These are phyloP conservation scores for Apis cerana DNA, from an alignment of 1,140 invertebrate genomes.

Conservation along the genomic window DNA sequence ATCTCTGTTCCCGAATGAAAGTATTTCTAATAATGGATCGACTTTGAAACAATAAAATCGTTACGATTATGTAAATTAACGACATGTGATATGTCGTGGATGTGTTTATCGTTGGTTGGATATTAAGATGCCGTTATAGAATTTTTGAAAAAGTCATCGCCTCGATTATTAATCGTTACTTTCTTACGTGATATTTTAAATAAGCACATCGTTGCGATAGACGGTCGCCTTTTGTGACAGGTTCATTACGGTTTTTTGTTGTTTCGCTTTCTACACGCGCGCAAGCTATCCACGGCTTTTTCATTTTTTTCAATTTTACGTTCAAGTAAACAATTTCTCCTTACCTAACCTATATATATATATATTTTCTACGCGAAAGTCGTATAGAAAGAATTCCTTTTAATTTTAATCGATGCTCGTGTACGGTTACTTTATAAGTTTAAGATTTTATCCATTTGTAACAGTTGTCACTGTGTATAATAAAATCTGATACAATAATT, in stretches of 20 bases:
- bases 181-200: background rate
- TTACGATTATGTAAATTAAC: too few relatives aligned
- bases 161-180: background rate
- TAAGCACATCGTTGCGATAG: too few relatives aligned
- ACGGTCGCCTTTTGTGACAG: background rate
- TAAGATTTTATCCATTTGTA: background rate
- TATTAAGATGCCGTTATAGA: too few relatives aligned
- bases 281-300: background rate
- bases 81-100: too few relatives aligned
- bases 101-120: too few relatives aligned
- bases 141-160: too few relatives aligned
- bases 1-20: too few relatives aligned
- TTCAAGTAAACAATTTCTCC: background rate
- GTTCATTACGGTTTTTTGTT: background rate
- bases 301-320: background rate
- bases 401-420: background rate
- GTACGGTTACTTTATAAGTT: too few relatives aligned
- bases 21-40: too few relatives aligned
- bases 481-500: background rate
- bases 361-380: too few relatives aligned
- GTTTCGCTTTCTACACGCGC: background rate
- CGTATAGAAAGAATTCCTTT: background rate
- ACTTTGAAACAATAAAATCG: too few relatives aligned
- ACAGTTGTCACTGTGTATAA: background rate
- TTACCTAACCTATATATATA: too few relatives aligned